A percentile compares a stretch with the other conserved stretches of the same genome.
These are phyloP conservation scores for Henricia sp. DNA, from an alignment of 53 echinoderm and acorn worm genomes.

Conservation along the genomic window DNA sequence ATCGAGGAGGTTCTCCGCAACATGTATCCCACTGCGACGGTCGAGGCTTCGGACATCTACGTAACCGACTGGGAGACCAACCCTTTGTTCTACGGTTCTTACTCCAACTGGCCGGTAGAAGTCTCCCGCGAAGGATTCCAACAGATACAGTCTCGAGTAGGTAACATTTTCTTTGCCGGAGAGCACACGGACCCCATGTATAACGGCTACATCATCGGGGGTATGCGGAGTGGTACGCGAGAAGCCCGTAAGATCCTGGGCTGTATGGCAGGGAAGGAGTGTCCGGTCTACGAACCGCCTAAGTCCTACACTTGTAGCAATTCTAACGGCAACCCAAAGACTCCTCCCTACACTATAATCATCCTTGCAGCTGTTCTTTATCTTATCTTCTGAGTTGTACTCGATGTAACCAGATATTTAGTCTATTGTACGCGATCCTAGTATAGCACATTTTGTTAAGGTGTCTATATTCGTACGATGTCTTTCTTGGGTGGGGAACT, in stretches of 20 bases:
- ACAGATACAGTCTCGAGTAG: slow-evolving; percentile 46
- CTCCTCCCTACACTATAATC: no score
- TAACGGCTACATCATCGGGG: slow-evolving; percentile 40
- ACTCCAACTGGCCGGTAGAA: slow-evolving; percentile 48
- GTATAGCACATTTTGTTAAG: no score
- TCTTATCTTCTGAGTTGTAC: no score
- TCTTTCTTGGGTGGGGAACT: no score
- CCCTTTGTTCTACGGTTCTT: slow-evolving; percentile 44
- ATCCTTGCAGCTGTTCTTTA: no score
- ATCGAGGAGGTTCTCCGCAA: slow-evolving; percentile 17
- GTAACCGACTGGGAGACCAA: no score
- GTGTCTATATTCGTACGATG: no score
- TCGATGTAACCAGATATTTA: no score
- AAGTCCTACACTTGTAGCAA: neutral
- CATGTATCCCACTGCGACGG: slow-evolving; percentile 6
- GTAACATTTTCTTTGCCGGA: no score
- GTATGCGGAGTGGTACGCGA: slow-evolving; percentile 21
- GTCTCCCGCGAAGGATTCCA: slow-evolving; percentile 9
- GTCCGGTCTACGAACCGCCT: slow-evolving; percentile 11
- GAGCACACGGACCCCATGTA: slow-evolving; percentile 21
- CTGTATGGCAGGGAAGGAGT: slow-evolving; percentile 3
- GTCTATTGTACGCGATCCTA: no score
- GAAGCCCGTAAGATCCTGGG: slow-evolving; percentile 39
- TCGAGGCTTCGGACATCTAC: neutral
- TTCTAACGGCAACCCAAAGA: no score